These are phyloP conservation scores for Zeugodacus cucurbitae DNA, from an alignment of 1,140 invertebrate genomes.

Conservation along the genomic window DNA sequence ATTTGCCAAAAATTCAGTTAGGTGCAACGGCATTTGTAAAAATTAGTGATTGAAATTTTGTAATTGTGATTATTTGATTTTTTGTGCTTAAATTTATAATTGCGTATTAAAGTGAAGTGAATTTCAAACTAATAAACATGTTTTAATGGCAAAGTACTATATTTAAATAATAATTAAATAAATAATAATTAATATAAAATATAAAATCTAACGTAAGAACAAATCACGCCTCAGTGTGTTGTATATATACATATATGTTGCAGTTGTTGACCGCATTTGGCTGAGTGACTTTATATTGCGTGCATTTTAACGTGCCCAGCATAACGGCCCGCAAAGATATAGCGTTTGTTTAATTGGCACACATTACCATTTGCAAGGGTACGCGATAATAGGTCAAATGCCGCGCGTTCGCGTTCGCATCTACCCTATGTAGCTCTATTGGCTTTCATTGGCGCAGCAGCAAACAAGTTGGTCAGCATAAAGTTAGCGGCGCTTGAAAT, in stretches of 20 bases:
- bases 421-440: background rate
- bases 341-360: conserved; percentile 3
- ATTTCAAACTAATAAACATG: too few species aligned
- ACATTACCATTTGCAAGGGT: conserved; percentile 24
- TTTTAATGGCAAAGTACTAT: background rate
- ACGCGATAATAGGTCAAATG: conserved; percentile 28
- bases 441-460: background rate
- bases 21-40: background rate
- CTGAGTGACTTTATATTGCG: background rate
- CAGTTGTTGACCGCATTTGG: conserved; percentile 27
- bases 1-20: background rate
- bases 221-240: background rate
- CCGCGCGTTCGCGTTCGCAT: background rate
- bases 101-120: background rate
- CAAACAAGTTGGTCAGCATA: background rate
- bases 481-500: background rate
- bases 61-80: background rate
- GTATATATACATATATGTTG: background rate
- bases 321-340: background rate
- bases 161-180: too few species aligned
- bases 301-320: background rate
- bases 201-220: background rate
- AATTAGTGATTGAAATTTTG: background rate
- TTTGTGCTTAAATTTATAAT: too few species aligned
- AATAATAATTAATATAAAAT: too few species aligned